phyloP scores from a whole-genome alignment of 2,888 invertebrate species.

The Torymus aiolomorphi region DNA sequence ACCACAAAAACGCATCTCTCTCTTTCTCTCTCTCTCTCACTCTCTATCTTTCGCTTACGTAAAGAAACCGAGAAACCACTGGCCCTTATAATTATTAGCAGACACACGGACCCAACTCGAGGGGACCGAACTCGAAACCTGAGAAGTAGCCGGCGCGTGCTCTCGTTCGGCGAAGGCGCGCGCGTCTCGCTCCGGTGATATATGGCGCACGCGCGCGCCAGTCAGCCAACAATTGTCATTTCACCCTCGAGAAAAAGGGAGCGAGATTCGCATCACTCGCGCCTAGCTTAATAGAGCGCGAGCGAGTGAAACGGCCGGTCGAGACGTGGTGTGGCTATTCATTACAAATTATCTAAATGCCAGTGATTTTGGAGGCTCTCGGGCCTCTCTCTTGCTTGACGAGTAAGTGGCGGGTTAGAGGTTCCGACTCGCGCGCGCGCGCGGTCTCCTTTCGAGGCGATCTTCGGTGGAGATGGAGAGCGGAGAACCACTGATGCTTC shows the following conservation, averaged over 20 bases:
- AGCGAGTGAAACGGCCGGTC: neutral
- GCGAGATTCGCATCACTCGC: conserved; percentile 27
- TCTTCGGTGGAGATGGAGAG: conserved; percentile 58
- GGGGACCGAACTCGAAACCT: too few relatives aligned
- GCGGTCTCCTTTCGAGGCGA: conserved; percentile 67
- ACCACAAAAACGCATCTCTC: conserved; percentile 1
- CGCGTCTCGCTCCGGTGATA: conserved; percentile 38
- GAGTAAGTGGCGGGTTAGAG: conserved; percentile 74
- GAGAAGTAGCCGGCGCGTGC: too few relatives aligned
- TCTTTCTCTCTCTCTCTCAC: neutral
- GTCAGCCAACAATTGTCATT: conserved; percentile 56
- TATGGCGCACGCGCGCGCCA: conserved; percentile 49
- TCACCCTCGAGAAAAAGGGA: neutral
- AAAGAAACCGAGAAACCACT: neutral
- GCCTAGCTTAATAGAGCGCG: conserved; percentile 30
- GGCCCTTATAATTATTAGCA: conserved; percentile 44
- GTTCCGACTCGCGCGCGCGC: conserved; percentile 63
- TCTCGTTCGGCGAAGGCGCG: too few relatives aligned
- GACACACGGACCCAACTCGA: neutral
- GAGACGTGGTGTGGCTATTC: conserved; percentile 75
- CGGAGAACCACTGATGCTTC: conserved; percentile 68
- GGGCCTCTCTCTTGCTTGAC: conserved; percentile 63
- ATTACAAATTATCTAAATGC: conserved; percentile 80
- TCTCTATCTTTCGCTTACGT: neutral
- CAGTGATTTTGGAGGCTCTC: conserved; percentile 77